Evolutionary conservation across 1,140 invertebrate species (phyloP).

Genomic region (Caenorhabditis brenneri): DNA sequence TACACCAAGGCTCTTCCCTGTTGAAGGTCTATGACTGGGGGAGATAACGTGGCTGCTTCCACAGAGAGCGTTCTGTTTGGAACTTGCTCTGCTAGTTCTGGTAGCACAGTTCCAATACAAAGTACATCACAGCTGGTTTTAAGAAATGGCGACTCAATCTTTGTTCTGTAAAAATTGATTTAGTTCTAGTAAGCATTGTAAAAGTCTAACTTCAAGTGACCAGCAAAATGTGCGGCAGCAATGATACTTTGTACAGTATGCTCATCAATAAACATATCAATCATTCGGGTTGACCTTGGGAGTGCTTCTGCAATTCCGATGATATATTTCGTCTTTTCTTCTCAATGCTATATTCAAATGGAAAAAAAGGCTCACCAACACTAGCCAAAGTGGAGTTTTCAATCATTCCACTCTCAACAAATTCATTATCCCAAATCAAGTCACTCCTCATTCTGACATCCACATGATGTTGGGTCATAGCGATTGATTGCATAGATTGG

Average conservation of each 20-base stretch:
- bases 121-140: constrained; percentile 56
- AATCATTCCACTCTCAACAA: constrained; percentile 41
- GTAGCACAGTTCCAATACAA: constrained; percentile 65
- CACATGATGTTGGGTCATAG: constrained; percentile 43
- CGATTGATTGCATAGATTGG: constrained; percentile 48
- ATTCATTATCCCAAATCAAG: constrained; percentile 47
- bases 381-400: constrained; percentile 44
- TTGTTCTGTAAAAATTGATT: constrained; percentile 40
- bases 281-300: constrained; percentile 50
- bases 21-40: constrained; percentile 56
- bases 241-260: constrained; percentile 55
- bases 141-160: constrained; percentile 50
- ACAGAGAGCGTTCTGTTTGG: constrained; percentile 58
- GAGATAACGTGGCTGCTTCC: constrained; percentile 55
- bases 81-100: constrained; percentile 56
- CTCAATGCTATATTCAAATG: too few species aligned
- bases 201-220: constrained; percentile 45
- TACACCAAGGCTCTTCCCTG: constrained; percentile 51
- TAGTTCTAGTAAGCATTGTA: background rate
- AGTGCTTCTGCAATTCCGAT: constrained; percentile 35
- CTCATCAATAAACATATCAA: constrained; percentile 56
- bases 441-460: constrained; percentile 52
- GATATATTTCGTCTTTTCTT: too few species aligned
- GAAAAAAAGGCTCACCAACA: background rate
- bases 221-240: constrained; percentile 56